Conservation (phyloP, 1,140 invertebrate genomes). For the Eueides isabella region DNA sequence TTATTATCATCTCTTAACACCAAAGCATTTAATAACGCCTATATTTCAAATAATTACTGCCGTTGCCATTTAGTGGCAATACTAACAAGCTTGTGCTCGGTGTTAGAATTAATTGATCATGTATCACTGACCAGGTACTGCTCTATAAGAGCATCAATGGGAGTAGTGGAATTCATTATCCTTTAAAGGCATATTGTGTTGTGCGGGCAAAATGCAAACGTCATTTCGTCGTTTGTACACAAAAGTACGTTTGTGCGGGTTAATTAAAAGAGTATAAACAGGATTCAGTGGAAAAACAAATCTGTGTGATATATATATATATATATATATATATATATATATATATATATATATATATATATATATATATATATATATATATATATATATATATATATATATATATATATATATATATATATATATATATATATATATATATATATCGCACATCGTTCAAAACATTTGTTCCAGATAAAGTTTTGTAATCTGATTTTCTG, state of each 20-base stretch:
- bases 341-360: too few relatives aligned
- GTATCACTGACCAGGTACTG: not conserved
- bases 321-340: too few relatives aligned
- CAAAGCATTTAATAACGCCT: not conserved
- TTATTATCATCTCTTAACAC: not conserved
- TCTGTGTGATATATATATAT: too few relatives aligned
- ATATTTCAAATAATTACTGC: not conserved
- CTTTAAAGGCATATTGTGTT: not conserved
- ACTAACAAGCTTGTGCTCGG: not conserved
- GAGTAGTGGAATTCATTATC: not conserved
- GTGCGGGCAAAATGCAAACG: not conserved
- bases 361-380: too few relatives aligned
- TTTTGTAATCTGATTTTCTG: slow-evolving; percentile 3
- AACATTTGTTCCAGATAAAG: too few relatives aligned
- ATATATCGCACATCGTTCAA: too few relatives aligned
- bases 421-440: too few relatives aligned
- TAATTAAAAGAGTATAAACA: not conserved
- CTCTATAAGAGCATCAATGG: not conserved
- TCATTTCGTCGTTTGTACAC: not conserved
- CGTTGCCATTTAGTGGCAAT: not conserved
- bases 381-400: too few relatives aligned
- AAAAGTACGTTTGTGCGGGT: not conserved
- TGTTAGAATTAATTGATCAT: not conserved
- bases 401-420: too few relatives aligned
- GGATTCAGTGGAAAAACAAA: too few relatives aligned